These are phyloP conservation scores for Andinoacara biseriatus DNA, from an alignment of 2,113 vertebrate genomes.

Conservation along the genomic window DNA sequence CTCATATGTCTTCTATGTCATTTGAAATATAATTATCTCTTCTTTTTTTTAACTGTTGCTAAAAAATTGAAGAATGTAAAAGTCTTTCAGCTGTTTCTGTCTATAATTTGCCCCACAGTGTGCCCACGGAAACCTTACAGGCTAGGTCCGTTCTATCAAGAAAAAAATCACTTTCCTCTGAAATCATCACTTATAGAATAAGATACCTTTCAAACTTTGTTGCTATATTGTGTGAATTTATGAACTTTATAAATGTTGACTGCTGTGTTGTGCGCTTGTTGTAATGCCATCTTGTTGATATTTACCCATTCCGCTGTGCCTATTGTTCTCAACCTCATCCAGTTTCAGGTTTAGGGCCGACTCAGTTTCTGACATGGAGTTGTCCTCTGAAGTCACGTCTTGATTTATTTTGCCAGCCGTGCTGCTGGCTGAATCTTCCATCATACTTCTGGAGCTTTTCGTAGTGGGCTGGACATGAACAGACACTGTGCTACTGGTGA, in stretches of 20 bases:
- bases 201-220: not conserved
- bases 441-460: conserved; percentile 14
- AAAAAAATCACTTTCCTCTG: too few species aligned
- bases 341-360: conserved; percentile 79
- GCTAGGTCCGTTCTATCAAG: too few species aligned
- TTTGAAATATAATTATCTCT: not conserved
- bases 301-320: conserved; percentile 90
- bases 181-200: not conserved
- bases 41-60: not conserved
- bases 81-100: not conserved
- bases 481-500: conserved; percentile 69
- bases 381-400: conserved; percentile 38
- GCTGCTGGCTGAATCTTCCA: conserved; percentile 19
- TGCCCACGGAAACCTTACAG: not conserved
- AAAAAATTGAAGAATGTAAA: not conserved
- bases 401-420: conserved; percentile 19
- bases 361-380: conserved; percentile 62
- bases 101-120: too few species aligned
- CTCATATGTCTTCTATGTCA: not conserved
- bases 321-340: conserved; percentile 87
- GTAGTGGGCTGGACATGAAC: not conserved
- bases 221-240: not conserved
- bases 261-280: not conserved
- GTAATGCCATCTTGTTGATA: not conserved
- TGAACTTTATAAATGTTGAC: not conserved